A percentile compares a stretch with the other conserved stretches of the same genome.
phyloP scores from a whole-genome alignment of 2,888 invertebrate species.

The Arrhopalites spinosus region DNA sequence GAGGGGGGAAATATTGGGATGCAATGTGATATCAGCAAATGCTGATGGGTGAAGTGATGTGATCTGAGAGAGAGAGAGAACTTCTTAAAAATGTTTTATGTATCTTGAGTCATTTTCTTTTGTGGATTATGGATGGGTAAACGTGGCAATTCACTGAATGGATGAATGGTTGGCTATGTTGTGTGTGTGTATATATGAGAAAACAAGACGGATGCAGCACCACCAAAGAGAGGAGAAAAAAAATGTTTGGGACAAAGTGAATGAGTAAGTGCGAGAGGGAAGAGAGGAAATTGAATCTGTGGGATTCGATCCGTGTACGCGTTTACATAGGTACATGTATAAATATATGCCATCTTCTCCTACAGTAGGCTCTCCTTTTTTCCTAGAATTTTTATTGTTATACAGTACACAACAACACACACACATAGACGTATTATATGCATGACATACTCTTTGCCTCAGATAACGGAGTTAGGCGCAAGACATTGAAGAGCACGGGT shows the following conservation, averaged over 20 bases:
- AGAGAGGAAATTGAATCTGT: neutral
- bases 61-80: neutral
- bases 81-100: neutral
- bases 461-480: conserved; percentile 21
- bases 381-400: neutral
- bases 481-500: conserved; percentile 24
- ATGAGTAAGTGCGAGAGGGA: neutral
- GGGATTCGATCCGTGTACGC: neutral
- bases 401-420: neutral
- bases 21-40: too few relatives aligned
- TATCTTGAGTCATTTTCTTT: neutral
- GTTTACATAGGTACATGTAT: neutral
- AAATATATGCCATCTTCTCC: neutral
- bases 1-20: too few relatives aligned
- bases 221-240: neutral
- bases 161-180: neutral
- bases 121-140: conserved; percentile 7
- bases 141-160: neutral
- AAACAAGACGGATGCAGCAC: neutral
- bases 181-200: neutral
- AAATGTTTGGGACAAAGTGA: neutral
- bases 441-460: neutral
- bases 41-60: neutral
- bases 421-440: neutral
- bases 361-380: neutral